Evolutionary conservation across 1,140 invertebrate species (phyloP), one percentile per base, ranked within the genome.

Genomic region (Heliconius congener): DNA sequence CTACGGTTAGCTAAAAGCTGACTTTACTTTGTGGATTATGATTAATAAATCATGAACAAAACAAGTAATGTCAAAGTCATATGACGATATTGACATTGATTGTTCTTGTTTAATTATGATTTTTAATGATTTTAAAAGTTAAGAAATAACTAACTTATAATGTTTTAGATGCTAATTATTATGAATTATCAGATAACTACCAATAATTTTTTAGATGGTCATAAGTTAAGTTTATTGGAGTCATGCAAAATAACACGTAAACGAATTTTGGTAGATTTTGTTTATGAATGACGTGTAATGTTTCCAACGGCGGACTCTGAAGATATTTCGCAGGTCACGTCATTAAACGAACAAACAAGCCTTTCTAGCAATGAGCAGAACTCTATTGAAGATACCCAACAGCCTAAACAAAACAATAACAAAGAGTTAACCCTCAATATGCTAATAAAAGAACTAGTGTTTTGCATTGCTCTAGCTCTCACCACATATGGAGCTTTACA

Each of bases 401-500:
- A 81, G 76, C 80, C 85, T 82, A 88, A 88, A 85, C 86, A 87
- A 84, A 89, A 84, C 73, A 90, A 87, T 83, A 90, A 86, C 78
- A 90, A 88, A 82, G 91, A 93, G 80, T 83, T 94, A 91, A 93
- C 90, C 66, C 73, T 93, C 78, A 94, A 92, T 73, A 95, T 95
- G 94, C 85, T 95, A 71, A 82, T 95, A 30, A 92, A 94, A 82
- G 94, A 95, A 83, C 82, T 92, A 71, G 82, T 95, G 13, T 92
- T 95, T 85, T 95, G 95, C 81, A 91, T 96, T 82, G 93, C 95
- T 74, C 85, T 96, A 73, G 90, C 95, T 42, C 88, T 95, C 8
- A 94, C 95, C 27, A 95, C 95, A 52, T 96, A 95, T 86, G 95
- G 91, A 76, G 96, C 95, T 79, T 93, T 96, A 37, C 96, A 96